Conservation (phyloP, 1,140 invertebrate species). For the Belonocnema kinseyi region DNA sequence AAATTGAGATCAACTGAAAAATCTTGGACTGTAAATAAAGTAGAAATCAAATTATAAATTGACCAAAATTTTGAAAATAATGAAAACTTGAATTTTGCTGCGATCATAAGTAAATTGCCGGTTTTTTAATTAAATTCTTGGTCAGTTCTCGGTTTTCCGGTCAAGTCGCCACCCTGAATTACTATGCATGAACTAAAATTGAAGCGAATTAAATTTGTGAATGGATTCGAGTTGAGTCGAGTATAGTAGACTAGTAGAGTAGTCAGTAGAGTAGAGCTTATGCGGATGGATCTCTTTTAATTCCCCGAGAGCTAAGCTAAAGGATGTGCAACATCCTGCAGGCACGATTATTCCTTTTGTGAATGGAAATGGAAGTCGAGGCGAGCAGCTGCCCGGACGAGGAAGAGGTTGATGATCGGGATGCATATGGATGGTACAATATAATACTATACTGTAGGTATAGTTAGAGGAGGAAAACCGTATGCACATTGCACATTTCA, state of each 20-base stretch:
- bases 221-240: not conserved
- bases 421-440: not conserved
- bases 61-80: too few species aligned
- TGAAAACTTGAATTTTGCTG: too few species aligned
- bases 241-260: too few species aligned
- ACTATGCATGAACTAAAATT: too few species aligned
- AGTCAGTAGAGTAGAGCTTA: too few species aligned
- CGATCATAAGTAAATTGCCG: too few species aligned
- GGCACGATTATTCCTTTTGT: slow-evolving; percentile 22
- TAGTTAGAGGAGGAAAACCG: not conserved
- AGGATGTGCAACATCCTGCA: slow-evolving; percentile 30
- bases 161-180: too few species aligned
- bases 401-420: not conserved
- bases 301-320: not conserved
- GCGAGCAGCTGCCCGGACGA: not conserved
- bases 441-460: not conserved
- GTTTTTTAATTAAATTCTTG: too few species aligned
- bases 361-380: not conserved
- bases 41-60: too few species aligned
- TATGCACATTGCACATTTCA: not conserved
- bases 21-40: too few species aligned
- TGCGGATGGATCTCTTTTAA: slow-evolving; percentile 1
- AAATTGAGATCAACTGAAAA: too few species aligned
- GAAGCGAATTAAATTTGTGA: slow-evolving; percentile 20
- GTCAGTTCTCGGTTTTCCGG: too few species aligned